Evolutionary conservation across 2,888 invertebrate species (phyloP).

Genomic region (Ligdia adustata): DNA sequence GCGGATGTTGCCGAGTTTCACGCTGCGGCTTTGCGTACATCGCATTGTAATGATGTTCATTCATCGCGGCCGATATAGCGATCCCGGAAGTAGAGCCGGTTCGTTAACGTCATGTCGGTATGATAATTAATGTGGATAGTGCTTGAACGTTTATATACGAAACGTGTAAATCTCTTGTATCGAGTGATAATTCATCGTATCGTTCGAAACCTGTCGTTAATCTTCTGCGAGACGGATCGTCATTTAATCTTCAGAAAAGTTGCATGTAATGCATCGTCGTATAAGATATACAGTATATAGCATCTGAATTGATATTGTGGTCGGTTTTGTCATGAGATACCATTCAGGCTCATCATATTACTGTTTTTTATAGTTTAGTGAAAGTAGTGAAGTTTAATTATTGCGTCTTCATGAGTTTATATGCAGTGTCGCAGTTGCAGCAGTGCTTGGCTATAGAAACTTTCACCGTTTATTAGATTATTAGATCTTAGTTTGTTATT

Average conservation of each 20-base stretch:
- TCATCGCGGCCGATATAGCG: conserved; percentile 70
- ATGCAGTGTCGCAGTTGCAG: conserved; percentile 60
- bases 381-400: conserved; percentile 61
- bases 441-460: conserved; percentile 57
- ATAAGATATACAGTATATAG: no score
- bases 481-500: conserved; percentile 68
- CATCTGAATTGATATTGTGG: no score
- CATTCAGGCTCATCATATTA: conserved; percentile 19
- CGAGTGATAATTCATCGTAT: conserved; percentile 31
- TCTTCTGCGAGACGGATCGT: background rate
- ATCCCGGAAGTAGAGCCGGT: conserved; percentile 82
- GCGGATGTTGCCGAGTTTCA: conserved; percentile 53
- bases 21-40: conserved; percentile 53
- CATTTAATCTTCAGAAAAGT: conserved; percentile 5
- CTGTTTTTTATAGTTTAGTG: conserved; percentile 52
- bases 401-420: conserved; percentile 59
- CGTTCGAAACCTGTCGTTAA: background rate
- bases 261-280: conserved; percentile 17
- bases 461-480: conserved; percentile 68
- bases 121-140: conserved; percentile 73
- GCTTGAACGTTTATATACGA: conserved; percentile 54
- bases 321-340: conserved; percentile 30
- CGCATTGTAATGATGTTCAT: conserved; percentile 72
- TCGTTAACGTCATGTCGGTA: conserved; percentile 75
- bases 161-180: conserved; percentile 36